Conservation (phyloP, 1,140 invertebrate genomes). For the Sinonovacula constricta region DNA sequence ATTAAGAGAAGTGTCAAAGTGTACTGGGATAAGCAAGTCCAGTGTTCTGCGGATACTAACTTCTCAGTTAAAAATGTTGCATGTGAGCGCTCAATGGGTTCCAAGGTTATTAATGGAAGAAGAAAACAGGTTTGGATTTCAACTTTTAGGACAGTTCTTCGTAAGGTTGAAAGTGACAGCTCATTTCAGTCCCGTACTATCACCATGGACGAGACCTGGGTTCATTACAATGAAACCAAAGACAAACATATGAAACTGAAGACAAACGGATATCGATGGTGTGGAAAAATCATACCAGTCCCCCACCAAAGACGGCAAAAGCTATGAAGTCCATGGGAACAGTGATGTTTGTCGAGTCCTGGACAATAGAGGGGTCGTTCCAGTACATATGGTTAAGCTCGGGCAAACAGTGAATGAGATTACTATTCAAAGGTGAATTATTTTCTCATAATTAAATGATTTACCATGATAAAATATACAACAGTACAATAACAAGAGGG, state of each 20-base stretch:
- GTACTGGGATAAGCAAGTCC: not conserved
- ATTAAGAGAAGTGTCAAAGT: not conserved
- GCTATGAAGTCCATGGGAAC: not conserved
- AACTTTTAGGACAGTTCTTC: not conserved
- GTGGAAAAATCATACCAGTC: not conserved
- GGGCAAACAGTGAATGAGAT: not conserved
- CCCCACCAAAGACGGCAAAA: not conserved
- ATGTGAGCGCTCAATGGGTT: not conserved
- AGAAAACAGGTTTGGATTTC: not conserved
- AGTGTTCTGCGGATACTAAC: not conserved
- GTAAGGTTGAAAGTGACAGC: not conserved
- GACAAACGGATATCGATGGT: not conserved
- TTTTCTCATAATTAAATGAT: not conserved
- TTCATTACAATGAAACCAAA: not conserved
- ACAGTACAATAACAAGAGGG: too few species aligned
- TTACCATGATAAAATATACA: not conserved
- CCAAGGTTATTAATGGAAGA: too few species aligned
- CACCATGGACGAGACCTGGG: not conserved
- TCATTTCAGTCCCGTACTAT: not conserved
- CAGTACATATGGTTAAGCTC: not conserved
- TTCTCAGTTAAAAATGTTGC: too few species aligned
- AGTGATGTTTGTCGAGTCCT: not conserved
- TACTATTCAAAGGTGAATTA: not conserved
- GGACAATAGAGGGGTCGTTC: not conserved
- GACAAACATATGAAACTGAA: not conserved